Evolutionary conservation across 2,797 vertebrate genomes (phyloP).

Genomic region (Artibeus jamaicensis): DNA sequence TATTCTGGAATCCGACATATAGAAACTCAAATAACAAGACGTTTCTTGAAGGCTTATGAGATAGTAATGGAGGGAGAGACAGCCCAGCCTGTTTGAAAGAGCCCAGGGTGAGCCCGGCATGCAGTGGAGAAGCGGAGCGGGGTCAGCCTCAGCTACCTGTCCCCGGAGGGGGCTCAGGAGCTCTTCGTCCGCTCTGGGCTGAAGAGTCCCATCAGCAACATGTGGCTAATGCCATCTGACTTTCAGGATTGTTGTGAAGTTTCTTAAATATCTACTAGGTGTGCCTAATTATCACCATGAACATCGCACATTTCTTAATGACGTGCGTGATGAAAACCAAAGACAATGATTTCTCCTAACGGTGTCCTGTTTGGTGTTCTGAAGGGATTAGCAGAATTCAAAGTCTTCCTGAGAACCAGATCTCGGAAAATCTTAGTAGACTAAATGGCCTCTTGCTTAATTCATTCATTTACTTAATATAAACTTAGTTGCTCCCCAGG

Average conservation of each 20-base stretch:
- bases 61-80: not conserved
- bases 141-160: not conserved
- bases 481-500: not conserved
- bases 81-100: not conserved
- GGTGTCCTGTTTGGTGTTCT: not conserved
- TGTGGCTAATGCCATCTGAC: not conserved
- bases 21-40: slow-evolving; percentile 27
- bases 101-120: not conserved
- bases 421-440: not conserved
- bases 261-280: not conserved
- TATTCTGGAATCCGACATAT: not conserved
- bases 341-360: not conserved
- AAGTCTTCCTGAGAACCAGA: not conserved
- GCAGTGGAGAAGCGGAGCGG: not conserved
- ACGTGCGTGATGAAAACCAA: not conserved
- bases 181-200: not conserved
- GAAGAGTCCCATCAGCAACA: not conserved
- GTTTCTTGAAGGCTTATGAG: not conserved
- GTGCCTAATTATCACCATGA: not conserved
- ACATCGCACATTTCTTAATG: not conserved
- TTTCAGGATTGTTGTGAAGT: not conserved
- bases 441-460: not conserved
- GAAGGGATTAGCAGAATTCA: not conserved
- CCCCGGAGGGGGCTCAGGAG: not conserved
- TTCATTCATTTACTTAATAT: slow-evolving; percentile 31